Evolutionary conservation across 2,797 vertebrate genomes (phyloP), one percentile per base, ranked within the genome.

Genomic region (Coregonus sp.): DNA sequence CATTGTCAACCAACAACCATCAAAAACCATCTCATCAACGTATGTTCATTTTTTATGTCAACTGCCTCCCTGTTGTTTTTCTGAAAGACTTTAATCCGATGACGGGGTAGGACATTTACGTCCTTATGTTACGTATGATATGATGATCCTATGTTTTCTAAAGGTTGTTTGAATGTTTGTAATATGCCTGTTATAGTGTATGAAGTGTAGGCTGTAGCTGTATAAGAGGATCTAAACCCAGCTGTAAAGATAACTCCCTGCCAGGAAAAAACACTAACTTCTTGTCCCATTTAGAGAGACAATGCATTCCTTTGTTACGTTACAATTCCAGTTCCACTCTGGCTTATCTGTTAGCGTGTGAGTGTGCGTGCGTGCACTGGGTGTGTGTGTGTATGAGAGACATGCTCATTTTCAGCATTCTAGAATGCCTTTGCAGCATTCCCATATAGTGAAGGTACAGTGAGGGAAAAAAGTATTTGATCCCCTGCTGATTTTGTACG

Each of bases 181-280:
- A 16, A 68, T 68, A 16, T 68, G 31, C 66, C 66, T 68, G 66
- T 29, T 33, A 47, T 47, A 47, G 29, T 72, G 51, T 72, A 31
- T 54, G 12, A 20, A 50, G 1, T 25, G 14, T 25, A 72, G 70
- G 70, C 25, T 72, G 15, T 29, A 52, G 9, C 15, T n/a, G 37
- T 47, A 47, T 47, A 47, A 47, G 40, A 4, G 18, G 12, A 56
- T 31, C 56, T 25, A 72, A 56, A 72, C 16, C 51, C 71, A 72
- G 71, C 71, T 54, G 29, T 15, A 31, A 52, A 72, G 51, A 72
- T 33, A 14, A 72, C 51, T 54, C 52, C 71, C 71, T 72, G 71
- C 71, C 71, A 56, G 71, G 15, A 52, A 31, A 18, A 47, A 56
- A 72, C 25, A 52, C 18, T 5, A 52, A 31, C 52, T 12, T n/a